Percentiles rank a stretch among this genome's conserved stretches.
These are phyloP conservation scores for Brachionichthys hirsutus DNA, from an alignment of 2,113 vertebrate species.

Conservation along the genomic window DNA sequence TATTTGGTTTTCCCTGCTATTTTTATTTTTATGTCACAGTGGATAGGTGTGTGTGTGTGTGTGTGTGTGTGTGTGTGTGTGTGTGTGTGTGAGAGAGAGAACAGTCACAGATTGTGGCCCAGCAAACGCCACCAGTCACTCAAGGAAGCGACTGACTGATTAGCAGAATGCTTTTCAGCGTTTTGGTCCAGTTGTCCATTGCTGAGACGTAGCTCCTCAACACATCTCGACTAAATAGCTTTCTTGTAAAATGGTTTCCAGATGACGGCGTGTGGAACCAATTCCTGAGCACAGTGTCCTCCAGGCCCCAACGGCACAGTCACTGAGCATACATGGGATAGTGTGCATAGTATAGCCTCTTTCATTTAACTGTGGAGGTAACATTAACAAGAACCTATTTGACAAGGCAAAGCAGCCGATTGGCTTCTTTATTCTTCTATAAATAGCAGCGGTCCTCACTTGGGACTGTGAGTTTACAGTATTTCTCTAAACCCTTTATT, in stretches of 20 bases:
- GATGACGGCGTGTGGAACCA: constrained; percentile 9
- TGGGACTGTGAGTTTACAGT: not conserved
- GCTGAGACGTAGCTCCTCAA: not conserved
- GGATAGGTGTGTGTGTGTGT: no score
- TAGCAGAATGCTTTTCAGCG: not conserved
- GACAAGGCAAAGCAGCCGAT: not conserved
- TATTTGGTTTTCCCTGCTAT: no score
- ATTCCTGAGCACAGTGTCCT: constrained; percentile 9
- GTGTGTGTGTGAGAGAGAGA: no score
- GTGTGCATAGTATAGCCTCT: not conserved
- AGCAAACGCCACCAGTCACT: no score
- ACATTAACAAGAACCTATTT: not conserved
- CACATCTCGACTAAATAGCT: constrained; percentile 35
- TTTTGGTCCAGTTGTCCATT: constrained; percentile 2
- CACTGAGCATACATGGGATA: constrained; percentile 16
- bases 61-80: no score
- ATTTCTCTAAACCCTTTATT: constrained; percentile 7
- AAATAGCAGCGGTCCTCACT: no score
- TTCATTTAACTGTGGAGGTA: constrained; percentile 1
- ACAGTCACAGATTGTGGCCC: no score
- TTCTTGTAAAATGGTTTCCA: constrained; percentile 23
- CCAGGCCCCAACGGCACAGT: not conserved
- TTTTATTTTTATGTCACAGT: no score
- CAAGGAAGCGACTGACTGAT: no score
- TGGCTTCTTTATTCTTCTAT: not conserved